Base-by-base conservation (phyloP, 2,888 invertebrate species). In the Uropetala carovei region DNA sequence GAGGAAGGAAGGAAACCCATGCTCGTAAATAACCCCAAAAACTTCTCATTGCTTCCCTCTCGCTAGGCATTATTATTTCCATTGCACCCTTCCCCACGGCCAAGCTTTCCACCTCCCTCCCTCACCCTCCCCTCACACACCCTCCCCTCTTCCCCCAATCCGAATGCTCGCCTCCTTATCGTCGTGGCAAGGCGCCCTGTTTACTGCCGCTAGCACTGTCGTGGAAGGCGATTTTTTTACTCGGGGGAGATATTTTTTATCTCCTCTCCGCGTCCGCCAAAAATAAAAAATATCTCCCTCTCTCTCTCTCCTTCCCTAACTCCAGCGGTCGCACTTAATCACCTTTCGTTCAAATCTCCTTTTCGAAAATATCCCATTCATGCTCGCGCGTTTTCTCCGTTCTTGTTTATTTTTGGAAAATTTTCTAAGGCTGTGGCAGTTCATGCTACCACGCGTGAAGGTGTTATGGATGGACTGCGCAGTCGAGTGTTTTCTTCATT, bases 1-100 rank as follows among this genome's bases (percentile, higher is more conserved):
- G 43, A 18, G 43, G 8, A 9, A 56, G 83, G 83, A 56, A 83
- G 83, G 18, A 83, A 83, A 43, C 83, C 56, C n/a, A 16, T n/a
- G 2, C 56, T 18, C 83, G 57, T 83, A 83, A 83, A 83, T 83
- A 56, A 83, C 83, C 57, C 11, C 83, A 56, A n/a, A n/a, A 4
- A 18, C 83, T 83, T 57, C 83, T 57, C 83, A n/a, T n/a, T 57
- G 43, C 43, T 8, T 16, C 57, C 56, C 13, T 83, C 27, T 57
- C 9, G 83, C 57, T 83, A 83, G 56, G 83, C 83, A 56, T 83
- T 83, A 57, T 83, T 83, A 56, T 83, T 83, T 43, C 83, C 83
- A 57, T 83, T 56, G n/a, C 83, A 18, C 9, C 83, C 57, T 14
- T 56, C 83, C 82, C 30, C 43, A n/a, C 14, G 56, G 83, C 30